Evolutionary conservation across 2,113 vertebrate genomes (phyloP).

Genomic region (Hypocryptadius cinnamomeus): DNA sequence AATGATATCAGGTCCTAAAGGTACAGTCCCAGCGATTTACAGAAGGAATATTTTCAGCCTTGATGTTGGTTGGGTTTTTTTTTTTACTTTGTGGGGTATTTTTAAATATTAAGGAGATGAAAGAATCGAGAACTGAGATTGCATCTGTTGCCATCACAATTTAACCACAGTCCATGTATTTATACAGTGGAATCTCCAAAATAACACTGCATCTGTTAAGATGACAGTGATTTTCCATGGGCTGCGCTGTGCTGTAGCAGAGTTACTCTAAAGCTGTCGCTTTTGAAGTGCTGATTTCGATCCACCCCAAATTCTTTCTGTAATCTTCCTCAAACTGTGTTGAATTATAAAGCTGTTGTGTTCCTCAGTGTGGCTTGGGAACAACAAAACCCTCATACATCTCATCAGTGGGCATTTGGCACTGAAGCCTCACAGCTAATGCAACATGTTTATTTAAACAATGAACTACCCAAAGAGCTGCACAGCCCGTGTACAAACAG

Average conservation of each 20-base stretch:
- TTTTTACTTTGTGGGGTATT: background rate
- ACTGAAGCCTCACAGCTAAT: background rate
- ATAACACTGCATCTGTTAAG: conserved; percentile 58
- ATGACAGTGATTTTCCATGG: conserved; percentile 51
- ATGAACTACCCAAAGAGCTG: background rate
- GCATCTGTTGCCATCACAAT: conserved; percentile 54
- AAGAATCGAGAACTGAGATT: background rate
- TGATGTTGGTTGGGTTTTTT: background rate
- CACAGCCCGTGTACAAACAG: background rate
- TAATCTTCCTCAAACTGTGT: conserved; percentile 19
- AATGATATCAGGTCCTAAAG: background rate
- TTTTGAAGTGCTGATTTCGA: conserved; percentile 26
- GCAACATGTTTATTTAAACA: conserved; percentile 32
- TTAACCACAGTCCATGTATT: conserved; percentile 48
- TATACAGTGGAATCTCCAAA: conserved; percentile 60
- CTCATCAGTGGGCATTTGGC: conserved; percentile 9
- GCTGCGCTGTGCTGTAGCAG: background rate
- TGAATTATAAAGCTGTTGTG: background rate
- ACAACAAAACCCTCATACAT: conserved; percentile 11
- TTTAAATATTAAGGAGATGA: conserved; percentile 45
- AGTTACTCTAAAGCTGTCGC: conserved; percentile 9
- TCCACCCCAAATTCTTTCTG: conserved; percentile 19
- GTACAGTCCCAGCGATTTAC: background rate
- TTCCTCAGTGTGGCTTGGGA: background rate
- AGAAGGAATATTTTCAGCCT: background rate